Evolutionary conservation across 2,888 invertebrate species (phyloP), one percentile per base, ranked within the genome.

Genomic region (Linyphia triangularis): DNA sequence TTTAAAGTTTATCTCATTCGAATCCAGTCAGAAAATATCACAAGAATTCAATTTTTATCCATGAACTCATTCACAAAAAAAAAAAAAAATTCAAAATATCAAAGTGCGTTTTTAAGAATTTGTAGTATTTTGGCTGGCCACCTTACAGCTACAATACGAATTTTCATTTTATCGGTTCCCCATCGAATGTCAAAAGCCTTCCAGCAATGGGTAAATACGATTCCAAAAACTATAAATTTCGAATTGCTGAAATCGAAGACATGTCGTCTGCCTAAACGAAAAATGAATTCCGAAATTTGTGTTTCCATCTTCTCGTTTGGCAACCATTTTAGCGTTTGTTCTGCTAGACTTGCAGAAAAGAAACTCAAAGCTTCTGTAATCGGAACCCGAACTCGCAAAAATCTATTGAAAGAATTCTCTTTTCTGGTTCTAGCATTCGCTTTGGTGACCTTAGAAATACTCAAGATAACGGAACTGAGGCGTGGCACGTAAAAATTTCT

Each of bases 211-310:
- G n/a, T 51, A 51, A 51, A 51, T 10, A 16, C 51, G 51, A 51
- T 16, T 16, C 51, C 51, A 51, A 51, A n/a, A 16, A n/a, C 16
- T 51, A 51, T 16, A 16, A 51, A 51, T 51, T 51, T 51, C 51
- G 51, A 51, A 51, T 51, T 51, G 51, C n/a, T 51, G 51, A 67
- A 67, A 67, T 67, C 33, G 5, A 30, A 33, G 33, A 30, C 30
- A 5, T n/a, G 67, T 33, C 33, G 16, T 1, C 19, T 59, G n/a
- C 26, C 30, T 33, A 30, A 33, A 33, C 67, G 67, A n/a, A 67
- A 67, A 30, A 33, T 33, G 33, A 67, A 67, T 67, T n/a, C 63
- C 30, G 16, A 33, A 33, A 19, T 67, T 67, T 67, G 33, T 67
- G 67, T 33, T 19, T 33, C 33, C n/a, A 1, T 33, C n/a, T 51